phyloP scores from a whole-genome alignment of 2,113 vertebrate genomes.

The Colistium nudipinnis region DNA sequence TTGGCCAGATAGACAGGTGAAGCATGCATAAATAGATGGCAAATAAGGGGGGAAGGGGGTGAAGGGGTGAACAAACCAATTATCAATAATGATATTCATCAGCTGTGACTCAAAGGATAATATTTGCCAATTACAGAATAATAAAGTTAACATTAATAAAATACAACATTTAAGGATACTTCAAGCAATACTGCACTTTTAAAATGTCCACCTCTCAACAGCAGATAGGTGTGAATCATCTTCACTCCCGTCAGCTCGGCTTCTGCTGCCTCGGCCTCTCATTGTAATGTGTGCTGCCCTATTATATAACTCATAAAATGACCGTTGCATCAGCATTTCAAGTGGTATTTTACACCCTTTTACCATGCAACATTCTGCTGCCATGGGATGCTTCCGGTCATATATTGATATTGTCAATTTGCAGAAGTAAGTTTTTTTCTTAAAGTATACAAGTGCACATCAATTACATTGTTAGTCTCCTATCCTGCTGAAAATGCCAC shows the following conservation, averaged over 20 bases:
- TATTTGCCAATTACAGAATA: conserved; percentile 9
- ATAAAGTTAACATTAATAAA: conserved; percentile 18
- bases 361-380: conserved; percentile 30
- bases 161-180: conserved; percentile 20
- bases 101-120: neutral
- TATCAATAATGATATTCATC: neutral
- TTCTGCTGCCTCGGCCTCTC: conserved; percentile 53
- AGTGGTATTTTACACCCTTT: conserved; percentile 56
- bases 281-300: conserved; percentile 59
- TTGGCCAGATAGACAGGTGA: neutral
- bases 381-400: conserved; percentile 32
- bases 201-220: conserved; percentile 22
- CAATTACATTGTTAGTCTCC: conserved; percentile 3
- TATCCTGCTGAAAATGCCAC: conserved; percentile 5
- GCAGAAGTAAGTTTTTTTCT: too few relatives aligned
- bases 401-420: conserved; percentile 7
- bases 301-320: conserved; percentile 68
- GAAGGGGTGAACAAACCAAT: neutral
- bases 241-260: conserved; percentile 40
- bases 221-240: conserved; percentile 54
- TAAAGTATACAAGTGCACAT: neutral
- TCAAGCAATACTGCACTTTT: conserved; percentile 41
- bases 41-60: neutral
- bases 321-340: conserved; percentile 60
- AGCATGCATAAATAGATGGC: too few relatives aligned